A percentile compares a stretch with the other conserved stretches of the same genome.
These are phyloP conservation scores for Calcarius ornatus DNA, from an alignment of 2,113 vertebrate species.

Conservation along the genomic window DNA sequence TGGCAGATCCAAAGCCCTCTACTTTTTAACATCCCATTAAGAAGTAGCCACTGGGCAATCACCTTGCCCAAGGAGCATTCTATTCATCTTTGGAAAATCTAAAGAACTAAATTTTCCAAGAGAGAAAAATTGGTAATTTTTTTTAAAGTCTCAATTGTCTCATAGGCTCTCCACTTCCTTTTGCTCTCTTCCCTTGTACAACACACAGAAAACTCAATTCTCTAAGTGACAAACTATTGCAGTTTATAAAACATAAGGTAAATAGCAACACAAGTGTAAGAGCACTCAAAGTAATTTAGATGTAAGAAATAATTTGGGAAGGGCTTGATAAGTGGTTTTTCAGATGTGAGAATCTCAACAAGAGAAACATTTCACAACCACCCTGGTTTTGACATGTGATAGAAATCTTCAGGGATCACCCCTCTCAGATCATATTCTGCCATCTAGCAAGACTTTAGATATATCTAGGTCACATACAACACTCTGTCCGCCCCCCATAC, in stretches of 20 bases:
- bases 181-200: not conserved
- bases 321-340: not conserved
- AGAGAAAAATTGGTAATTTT: not conserved
- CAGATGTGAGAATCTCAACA: not conserved
- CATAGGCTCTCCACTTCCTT: rapidly evolving
- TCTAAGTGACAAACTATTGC: not conserved
- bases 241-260: not conserved
- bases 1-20: not conserved
- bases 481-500: not conserved
- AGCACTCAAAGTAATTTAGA: not conserved
- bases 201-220: not conserved
- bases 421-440: not conserved
- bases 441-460: not conserved
- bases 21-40: not conserved
- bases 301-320: not conserved
- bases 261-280: not conserved
- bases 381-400: not conserved
- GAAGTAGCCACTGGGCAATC: not conserved
- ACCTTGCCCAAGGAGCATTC: not conserved
- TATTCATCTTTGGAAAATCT: not conserved
- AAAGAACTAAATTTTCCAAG: not conserved
- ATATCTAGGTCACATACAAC: not conserved
- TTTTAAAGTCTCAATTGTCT: not conserved
- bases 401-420: not conserved
- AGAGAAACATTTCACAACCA: not conserved